These are phyloP conservation scores for Orthosia cruda DNA, from an alignment of 2,888 invertebrate genomes.

Conservation along the genomic window DNA sequence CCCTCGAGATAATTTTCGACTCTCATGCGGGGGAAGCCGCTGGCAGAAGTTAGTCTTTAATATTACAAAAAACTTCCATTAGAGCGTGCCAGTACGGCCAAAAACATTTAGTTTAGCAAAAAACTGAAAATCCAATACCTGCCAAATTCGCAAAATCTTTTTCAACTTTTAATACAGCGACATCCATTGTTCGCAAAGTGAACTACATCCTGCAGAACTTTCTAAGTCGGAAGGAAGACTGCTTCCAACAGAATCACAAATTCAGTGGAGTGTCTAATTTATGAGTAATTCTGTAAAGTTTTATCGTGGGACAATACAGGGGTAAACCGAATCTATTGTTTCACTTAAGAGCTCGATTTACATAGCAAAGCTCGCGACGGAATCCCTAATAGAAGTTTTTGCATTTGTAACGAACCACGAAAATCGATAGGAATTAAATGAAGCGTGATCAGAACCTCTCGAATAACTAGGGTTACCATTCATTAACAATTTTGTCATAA, in stretches of 20 bases:
- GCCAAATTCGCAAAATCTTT: background rate
- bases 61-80: background rate
- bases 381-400: slow-evolving; percentile 87
- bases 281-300: slow-evolving; percentile 72
- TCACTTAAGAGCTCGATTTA: slow-evolving; percentile 84
- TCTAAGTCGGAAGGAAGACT: slow-evolving; percentile 64
- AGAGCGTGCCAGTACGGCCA: no score
- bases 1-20: no score
- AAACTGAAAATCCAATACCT: background rate
- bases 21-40: no score
- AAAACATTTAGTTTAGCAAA: no score
- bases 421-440: slow-evolving; percentile 85
- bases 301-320: slow-evolving; percentile 67
- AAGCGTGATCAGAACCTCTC: slow-evolving; percentile 71
- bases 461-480: slow-evolving; percentile 46
- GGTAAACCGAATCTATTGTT: slow-evolving; percentile 84
- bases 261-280: slow-evolving; percentile 68
- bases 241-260: slow-evolving; percentile 55
- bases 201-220: slow-evolving; percentile 55
- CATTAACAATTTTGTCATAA: slow-evolving; percentile 37
- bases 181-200: slow-evolving; percentile 49
- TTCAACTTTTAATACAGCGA: slow-evolving; percentile 34
- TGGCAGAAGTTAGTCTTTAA: no score
- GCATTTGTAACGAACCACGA: slow-evolving; percentile 87
- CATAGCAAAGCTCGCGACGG: slow-evolving; percentile 85